Base-by-base conservation (phyloP, 2,113 vertebrate genomes). In the Colistium nudipinnis region DNA sequence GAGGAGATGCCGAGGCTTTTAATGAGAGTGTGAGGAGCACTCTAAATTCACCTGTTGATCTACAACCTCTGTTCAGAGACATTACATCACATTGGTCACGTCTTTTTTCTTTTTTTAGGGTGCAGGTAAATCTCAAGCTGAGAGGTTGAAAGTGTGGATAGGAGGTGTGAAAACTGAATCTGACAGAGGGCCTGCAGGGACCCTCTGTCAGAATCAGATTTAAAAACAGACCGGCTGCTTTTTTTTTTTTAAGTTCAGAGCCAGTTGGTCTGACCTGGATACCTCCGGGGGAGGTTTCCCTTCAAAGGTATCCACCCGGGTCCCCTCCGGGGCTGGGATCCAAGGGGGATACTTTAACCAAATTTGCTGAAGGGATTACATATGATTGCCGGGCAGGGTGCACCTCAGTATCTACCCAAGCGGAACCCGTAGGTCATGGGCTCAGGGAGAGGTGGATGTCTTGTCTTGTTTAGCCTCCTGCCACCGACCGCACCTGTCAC, bases 221-320 rank as follows among this genome's bases (percentile, higher is more conserved):
- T n/a, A 30, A 61, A 6, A 45, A 12, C 11, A 19, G 30, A 57
- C 27, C 5, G 7, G 14, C 17, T 41, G 52, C 52, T 79, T 47
- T 81, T 74, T 59, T 13, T 79, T 47, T 81, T 74, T 59, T 13
- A 22, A 51, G 43, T 56, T 57, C 9, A 54, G 74, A 49, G 17
- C 8, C n/a, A 20, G 55, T 45, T 54, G 28, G 39, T 69, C 41
- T 67, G 45, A 54, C 31, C 70, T 48, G 45, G 30, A 62, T 62
- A n/a, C 17, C 24, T 72, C 22, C 13, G 4, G 1, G 16, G 7
- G 12, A 19, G 44, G 13, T 38, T 43, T 45, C 48, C 55, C 19
- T 22, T 19, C 48, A 33, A 53, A 56, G 24, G 12, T 51, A 28
- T 41, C 39, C 60, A 17, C 48, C 65, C 39, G 60, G 17, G 25